These are phyloP conservation scores for Enteromius treurensis DNA, from an alignment of 2,797 vertebrate species.

Conservation along the genomic window DNA sequence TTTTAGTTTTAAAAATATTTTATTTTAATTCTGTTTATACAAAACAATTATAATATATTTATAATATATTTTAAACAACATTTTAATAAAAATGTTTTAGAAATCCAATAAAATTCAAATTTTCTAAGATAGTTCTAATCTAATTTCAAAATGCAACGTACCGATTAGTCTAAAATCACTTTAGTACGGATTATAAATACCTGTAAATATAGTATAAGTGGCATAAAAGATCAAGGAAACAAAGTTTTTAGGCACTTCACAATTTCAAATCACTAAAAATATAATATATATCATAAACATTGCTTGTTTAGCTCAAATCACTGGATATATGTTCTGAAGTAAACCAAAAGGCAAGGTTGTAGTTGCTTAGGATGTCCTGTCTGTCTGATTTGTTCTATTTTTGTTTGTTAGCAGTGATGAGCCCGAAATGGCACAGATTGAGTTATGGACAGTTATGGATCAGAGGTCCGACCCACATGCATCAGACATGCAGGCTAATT, in stretches of 20 bases:
- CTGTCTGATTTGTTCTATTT: slow-evolving; percentile 2
- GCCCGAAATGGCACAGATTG: slow-evolving; percentile 25
- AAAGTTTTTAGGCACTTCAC: not conserved
- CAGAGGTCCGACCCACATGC: slow-evolving; percentile 49
- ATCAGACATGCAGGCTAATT: slow-evolving; percentile 24
- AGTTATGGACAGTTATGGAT: slow-evolving; percentile 41
- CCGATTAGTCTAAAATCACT: not conserved
- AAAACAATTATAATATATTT: too few relatives aligned
- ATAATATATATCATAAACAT: not conserved
- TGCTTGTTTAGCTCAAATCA: not conserved
- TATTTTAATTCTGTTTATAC: too few relatives aligned
- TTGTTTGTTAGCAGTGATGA: slow-evolving; percentile 1
- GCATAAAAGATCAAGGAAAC: not conserved
- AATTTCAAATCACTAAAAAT: not conserved
- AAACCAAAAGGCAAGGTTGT: not conserved
- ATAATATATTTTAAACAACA: too few relatives aligned
- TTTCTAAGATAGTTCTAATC: not conserved
- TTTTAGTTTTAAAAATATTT: too few relatives aligned
- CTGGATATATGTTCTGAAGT: not conserved
- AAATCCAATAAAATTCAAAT: not conserved
- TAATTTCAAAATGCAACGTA: not conserved
- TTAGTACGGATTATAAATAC: not conserved
- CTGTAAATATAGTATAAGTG: not conserved
- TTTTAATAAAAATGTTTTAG: not conserved
- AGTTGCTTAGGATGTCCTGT: not conserved